Conservation (phyloP, 2,797 vertebrate species). For the Onychomys leucogaster region DNA sequence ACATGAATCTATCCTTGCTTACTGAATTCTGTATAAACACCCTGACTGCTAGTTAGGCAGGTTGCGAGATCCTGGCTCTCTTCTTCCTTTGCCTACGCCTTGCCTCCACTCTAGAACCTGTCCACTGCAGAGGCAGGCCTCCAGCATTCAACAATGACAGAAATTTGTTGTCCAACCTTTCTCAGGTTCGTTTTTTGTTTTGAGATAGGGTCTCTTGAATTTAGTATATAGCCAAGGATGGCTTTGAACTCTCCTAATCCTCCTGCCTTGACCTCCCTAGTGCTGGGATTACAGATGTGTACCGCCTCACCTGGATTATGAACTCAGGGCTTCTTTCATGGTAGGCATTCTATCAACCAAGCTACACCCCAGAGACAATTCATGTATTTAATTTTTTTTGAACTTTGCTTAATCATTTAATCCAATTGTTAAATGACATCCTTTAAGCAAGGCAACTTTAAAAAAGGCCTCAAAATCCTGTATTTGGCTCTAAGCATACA, state of each 20-base stretch:
- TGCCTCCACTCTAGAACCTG: not conserved
- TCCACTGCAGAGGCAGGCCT: not conserved
- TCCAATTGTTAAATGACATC: not conserved
- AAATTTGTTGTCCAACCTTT: not conserved
- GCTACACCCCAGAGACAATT: not conserved
- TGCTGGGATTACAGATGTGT: not conserved
- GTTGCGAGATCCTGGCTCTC: not conserved
- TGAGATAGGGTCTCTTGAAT: not conserved
- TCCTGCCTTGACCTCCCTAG: not conserved
- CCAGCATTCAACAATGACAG: not conserved
- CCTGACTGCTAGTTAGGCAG: not conserved
- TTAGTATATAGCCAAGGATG: not conserved
- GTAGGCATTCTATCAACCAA: not conserved
- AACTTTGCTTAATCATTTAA: not conserved
- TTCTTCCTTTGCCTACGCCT: not conserved
- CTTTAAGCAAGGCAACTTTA: not conserved
- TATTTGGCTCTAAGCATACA: not conserved
- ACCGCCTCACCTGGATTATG: not conserved
- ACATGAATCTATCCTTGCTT: not conserved
- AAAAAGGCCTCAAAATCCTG: not conserved
- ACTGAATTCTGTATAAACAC: not conserved
- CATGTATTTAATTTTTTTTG: not conserved
- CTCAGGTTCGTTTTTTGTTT: not conserved
- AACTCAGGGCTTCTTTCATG: not conserved
- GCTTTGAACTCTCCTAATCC: not conserved